These are phyloP conservation scores for Spisula subtruncata DNA, from an alignment of 2,888 invertebrate genomes.

Conservation along the genomic window DNA sequence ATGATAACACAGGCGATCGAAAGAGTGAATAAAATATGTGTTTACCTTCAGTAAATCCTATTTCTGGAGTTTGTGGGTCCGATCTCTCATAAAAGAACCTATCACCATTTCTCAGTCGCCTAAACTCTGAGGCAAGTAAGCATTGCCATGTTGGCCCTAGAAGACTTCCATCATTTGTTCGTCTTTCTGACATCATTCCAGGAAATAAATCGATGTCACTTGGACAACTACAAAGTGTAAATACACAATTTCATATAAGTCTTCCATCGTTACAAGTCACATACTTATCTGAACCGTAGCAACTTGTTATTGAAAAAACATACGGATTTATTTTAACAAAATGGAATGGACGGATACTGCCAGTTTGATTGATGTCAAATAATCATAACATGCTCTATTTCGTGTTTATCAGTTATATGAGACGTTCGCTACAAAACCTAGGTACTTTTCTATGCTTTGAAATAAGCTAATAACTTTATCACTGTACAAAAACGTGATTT, in stretches of 20 bases:
- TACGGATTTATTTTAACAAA: no score
- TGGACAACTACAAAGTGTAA: background rate
- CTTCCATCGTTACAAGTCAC: background rate
- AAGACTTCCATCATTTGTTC: background rate
- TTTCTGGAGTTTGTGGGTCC: background rate
- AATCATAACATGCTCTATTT: background rate
- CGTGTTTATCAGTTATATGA: no score
- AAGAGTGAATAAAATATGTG: no score
- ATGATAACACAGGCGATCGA: background rate
- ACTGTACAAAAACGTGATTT: no score
- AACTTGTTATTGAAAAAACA: no score
- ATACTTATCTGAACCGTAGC: background rate
- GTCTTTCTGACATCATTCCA: background rate
- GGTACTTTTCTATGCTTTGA: no score
- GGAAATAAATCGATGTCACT: background rate
- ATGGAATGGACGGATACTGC: background rate
- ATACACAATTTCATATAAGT: background rate
- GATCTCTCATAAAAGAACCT: background rate
- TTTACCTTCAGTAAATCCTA: background rate
- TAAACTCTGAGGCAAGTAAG: background rate
- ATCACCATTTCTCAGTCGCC: background rate
- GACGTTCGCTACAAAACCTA: no score
- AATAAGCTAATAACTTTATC: no score
- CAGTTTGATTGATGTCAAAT: background rate
- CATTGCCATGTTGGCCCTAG: conserved; percentile 9